A percentile compares a stretch with the other conserved stretches of the same genome.
Evolutionary conservation across 2,888 invertebrate species (phyloP).

Genomic region (Epirrhoe tristata): DNA sequence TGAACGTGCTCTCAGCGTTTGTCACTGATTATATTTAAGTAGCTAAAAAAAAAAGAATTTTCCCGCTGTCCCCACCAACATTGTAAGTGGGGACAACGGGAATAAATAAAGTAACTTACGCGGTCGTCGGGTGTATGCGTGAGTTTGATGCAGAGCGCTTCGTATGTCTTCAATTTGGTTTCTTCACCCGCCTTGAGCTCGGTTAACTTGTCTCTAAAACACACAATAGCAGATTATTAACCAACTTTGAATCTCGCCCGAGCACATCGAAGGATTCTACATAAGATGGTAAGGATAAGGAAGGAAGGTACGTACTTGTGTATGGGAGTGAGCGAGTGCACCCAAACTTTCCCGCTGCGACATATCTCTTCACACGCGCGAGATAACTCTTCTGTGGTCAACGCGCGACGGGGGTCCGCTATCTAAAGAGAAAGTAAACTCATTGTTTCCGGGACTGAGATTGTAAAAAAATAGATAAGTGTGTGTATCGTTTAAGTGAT

Average conservation of each 20-base stretch:
- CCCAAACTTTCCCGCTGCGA: slow-evolving; percentile 56
- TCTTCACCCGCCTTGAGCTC: slow-evolving; percentile 94
- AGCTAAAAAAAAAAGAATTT: too few species aligned
- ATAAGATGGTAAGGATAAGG: too few species aligned
- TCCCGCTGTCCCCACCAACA: too few species aligned
- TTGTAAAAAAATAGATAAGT: too few species aligned
- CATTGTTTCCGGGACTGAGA: background rate
- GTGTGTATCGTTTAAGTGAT: too few species aligned
- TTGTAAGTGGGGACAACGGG: too few species aligned
- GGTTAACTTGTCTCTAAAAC: slow-evolving; percentile 86
- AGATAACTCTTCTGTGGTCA: slow-evolving; percentile 55
- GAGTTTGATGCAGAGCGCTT: slow-evolving; percentile 89
- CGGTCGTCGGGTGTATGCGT: slow-evolving; percentile 59
- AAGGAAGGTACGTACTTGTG: slow-evolving; percentile 54
- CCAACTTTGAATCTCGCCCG: background rate
- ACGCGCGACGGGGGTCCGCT: slow-evolving; percentile 64
- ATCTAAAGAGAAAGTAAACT: slow-evolving; percentile 67
- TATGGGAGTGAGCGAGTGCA: slow-evolving; percentile 55
- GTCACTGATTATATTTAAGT: too few species aligned
- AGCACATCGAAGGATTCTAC: background rate
- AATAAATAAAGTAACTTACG: slow-evolving; percentile 23
- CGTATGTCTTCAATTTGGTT: slow-evolving; percentile 94
- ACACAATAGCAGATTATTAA: slow-evolving; percentile 7
- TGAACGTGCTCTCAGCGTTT: too few species aligned
- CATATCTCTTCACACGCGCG: slow-evolving; percentile 59